Conservation (phyloP, 2,888 invertebrate species). For the Oscheius sp. region DNA sequence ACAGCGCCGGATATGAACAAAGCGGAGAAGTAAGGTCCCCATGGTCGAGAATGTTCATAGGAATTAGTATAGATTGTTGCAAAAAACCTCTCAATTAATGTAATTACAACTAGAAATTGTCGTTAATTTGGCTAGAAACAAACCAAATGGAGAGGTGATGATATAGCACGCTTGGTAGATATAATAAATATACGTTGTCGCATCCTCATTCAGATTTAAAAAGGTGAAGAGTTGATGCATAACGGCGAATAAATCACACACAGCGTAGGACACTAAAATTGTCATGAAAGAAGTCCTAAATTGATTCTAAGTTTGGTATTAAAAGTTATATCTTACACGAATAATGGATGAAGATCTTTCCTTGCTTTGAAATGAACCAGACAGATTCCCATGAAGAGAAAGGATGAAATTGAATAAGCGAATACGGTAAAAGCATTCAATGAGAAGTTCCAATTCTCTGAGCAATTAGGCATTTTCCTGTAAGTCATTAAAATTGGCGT, state of each 20-base stretch:
- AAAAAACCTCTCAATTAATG: slow-evolving; percentile 38
- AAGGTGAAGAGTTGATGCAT: background rate
- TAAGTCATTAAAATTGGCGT: no score
- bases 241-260: slow-evolving; percentile 3
- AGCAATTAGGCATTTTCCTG: slow-evolving; percentile 14
- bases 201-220: background rate
- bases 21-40: slow-evolving; percentile 32
- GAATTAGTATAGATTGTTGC: slow-evolving; percentile 39
- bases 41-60: slow-evolving; percentile 39
- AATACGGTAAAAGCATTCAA: slow-evolving; percentile 4
- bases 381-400: background rate
- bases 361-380: background rate
- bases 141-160: slow-evolving; percentile 43
- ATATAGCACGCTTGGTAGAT: slow-evolving; percentile 37
- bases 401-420: slow-evolving; percentile 1
- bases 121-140: background rate
- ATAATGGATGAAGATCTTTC: slow-evolving; percentile 13
- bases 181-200: background rate
- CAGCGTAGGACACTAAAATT: background rate
- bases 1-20: slow-evolving; percentile 30
- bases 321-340: background rate
- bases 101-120: slow-evolving; percentile 40
- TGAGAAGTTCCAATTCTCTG: slow-evolving; percentile 4
- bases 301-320: background rate
- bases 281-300: slow-evolving; percentile 18